Evolutionary conservation across 2,113 vertebrate species (phyloP).

Genomic region (Malurus cyaneus): DNA sequence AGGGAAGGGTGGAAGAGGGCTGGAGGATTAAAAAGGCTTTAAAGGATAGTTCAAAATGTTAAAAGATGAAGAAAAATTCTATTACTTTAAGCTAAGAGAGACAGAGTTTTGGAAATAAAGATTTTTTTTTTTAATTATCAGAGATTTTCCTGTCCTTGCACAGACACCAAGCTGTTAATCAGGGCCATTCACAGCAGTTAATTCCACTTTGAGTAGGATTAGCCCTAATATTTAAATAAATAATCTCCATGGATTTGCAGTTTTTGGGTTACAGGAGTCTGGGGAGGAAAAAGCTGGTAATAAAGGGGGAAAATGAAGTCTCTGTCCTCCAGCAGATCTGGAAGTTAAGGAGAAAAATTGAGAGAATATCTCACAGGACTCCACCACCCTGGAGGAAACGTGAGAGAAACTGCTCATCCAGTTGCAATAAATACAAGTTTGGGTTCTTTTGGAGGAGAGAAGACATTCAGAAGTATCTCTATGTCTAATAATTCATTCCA

Average conservation of each 20-base stretch:
- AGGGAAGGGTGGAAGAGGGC: neutral
- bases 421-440: neutral
- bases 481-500: neutral
- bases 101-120: neutral
- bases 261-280: neutral
- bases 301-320: neutral
- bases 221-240: conserved; percentile 51
- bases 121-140: conserved; percentile 18
- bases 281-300: neutral
- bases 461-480: neutral
- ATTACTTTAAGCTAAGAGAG: neutral
- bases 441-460: neutral
- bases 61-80: neutral
- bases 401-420: neutral
- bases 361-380: neutral
- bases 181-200: conserved; percentile 40
- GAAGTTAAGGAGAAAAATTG: neutral
- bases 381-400: neutral
- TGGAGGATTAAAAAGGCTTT: neutral
- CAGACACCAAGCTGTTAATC: conserved; percentile 52
- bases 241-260: neutral
- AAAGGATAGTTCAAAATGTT: neutral
- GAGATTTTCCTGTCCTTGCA: conserved; percentile 15
- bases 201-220: conserved; percentile 51
- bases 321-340: neutral